Percentiles rank a stretch among this genome's conserved stretches.
Conservation (phyloP, 2,797 vertebrate genomes). For the Muscicapa striata region DNA sequence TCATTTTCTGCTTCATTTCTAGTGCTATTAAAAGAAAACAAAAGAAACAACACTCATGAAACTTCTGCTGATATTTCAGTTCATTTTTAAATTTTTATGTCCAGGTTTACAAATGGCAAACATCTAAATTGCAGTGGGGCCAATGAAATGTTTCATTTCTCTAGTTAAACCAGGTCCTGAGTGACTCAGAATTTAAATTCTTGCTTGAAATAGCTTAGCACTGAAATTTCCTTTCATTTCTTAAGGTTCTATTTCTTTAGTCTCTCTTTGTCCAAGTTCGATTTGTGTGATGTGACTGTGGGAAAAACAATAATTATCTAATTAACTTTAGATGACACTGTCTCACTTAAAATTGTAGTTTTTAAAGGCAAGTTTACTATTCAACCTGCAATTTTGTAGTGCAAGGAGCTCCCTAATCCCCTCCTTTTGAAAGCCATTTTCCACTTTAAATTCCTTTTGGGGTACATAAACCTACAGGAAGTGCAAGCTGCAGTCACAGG, state of each 20-base stretch:
- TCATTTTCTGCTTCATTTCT: not conserved
- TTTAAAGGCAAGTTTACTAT: rapidly evolving
- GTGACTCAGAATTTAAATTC: not conserved
- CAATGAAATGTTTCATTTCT: not conserved
- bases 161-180: not conserved
- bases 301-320: not conserved
- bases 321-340: not conserved
- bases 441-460: not conserved
- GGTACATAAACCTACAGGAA: not conserved
- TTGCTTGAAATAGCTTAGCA: not conserved
- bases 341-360: not conserved
- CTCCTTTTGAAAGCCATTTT: not conserved
- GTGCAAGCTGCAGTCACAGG: not conserved
- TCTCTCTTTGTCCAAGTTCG: not conserved
- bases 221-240: not conserved
- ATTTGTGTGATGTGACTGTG: not conserved
- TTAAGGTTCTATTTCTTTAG: not conserved
- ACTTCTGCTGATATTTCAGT: not conserved
- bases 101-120: not conserved
- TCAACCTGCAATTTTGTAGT: not conserved
- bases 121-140: not conserved
- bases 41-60: not conserved
- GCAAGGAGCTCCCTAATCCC: rapidly evolving
- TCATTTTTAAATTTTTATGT: not conserved
- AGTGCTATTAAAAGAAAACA: not conserved